A percentile compares a stretch with the other conserved stretches of the same genome.
These are phyloP conservation scores for Rhinophrynus dorsalis DNA, from an alignment of 2,797 vertebrate species.

Conservation along the genomic window DNA sequence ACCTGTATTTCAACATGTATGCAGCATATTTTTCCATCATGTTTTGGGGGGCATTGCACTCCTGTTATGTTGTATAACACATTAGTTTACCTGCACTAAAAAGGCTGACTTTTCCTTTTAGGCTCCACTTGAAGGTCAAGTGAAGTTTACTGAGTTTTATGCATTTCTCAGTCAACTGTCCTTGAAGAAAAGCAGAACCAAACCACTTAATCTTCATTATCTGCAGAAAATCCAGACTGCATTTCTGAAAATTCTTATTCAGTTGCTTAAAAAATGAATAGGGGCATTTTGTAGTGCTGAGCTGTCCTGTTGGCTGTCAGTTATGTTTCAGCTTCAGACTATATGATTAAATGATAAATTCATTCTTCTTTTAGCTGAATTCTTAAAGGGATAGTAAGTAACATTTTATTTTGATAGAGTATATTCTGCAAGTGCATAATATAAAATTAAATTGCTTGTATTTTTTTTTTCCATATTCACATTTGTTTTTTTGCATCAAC, in stretches of 20 bases:
- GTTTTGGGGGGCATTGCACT: no score
- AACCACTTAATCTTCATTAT: constrained; percentile 31
- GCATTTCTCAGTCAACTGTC: constrained; percentile 1
- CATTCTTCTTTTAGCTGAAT: background rate
- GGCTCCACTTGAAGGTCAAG: background rate
- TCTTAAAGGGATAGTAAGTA: no score
- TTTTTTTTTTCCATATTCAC: no score
- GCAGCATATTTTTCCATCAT: no score
- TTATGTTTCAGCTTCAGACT: constrained; percentile 26
- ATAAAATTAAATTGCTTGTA: no score
- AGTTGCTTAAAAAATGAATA: constrained; percentile 21
- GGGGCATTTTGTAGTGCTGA: constrained; percentile 16
- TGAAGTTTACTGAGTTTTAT: background rate
- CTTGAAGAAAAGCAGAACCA: constrained; percentile 19
- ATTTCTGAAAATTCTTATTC: constrained; percentile 8
- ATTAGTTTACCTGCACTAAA: no score
- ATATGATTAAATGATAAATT: constrained; percentile 27
- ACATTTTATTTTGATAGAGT: no score
- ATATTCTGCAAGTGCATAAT: no score
- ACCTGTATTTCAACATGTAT: no score
- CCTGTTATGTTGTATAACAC: no score
- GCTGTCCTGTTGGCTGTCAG: constrained; percentile 31
- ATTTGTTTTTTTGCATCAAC: no score
- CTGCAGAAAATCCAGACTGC: constrained; percentile 6
- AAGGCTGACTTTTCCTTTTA: background rate